Base-by-base conservation (phyloP, 2,113 vertebrate species). In the Malurus melanocephalus region DNA sequence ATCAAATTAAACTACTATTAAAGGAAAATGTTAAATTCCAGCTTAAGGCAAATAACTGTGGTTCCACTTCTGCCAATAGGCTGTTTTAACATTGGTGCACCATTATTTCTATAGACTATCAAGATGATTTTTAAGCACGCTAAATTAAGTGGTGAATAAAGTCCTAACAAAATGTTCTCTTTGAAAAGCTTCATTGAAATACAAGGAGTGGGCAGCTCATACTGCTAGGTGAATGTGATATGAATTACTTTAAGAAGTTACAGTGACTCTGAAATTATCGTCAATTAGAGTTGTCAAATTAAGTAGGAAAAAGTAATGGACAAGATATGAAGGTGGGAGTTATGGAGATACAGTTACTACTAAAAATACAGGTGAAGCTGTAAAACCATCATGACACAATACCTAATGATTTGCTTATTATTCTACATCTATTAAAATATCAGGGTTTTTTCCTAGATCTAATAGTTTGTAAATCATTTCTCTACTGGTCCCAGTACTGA, bases 311-410 rank as follows among this genome's bases (percentile, higher is more conserved):
- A 59, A 92, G 87, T 89, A 89, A 92, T 85, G 92, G 94, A 88
- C 77, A 95, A 95, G 87, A 84, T 87, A 92, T 32, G 81, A 65
- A 81, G 46, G 45, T 93, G 66, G 80, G 40, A 94, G 88, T 71
- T 69, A 91, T 42, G n/a, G 77, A 95, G 67, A 89, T 94, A 71
- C 2, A 90, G 78, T 56, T 94, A n/a, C 69, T 84, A 65, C 81
- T 95, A 95, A 97, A 95, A 95, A 94, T 92, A 95, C 73, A 90
- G 81, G 78, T 80, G 87, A 95, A 94, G 51, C 80, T 91, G 38
- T 61, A 80, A 94, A 85, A 51, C 62, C 72, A 45, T 75, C 73
- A 95, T 93, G 90, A 87, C 91, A 91, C 61, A 89, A 42, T 91
- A 93, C 67, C 28, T 88, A 93, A 92, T 77, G 61, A 66, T 89